These are phyloP conservation scores for Pteropus alecto DNA, from an alignment of 2,113 vertebrate genomes.

Conservation along the genomic window DNA sequence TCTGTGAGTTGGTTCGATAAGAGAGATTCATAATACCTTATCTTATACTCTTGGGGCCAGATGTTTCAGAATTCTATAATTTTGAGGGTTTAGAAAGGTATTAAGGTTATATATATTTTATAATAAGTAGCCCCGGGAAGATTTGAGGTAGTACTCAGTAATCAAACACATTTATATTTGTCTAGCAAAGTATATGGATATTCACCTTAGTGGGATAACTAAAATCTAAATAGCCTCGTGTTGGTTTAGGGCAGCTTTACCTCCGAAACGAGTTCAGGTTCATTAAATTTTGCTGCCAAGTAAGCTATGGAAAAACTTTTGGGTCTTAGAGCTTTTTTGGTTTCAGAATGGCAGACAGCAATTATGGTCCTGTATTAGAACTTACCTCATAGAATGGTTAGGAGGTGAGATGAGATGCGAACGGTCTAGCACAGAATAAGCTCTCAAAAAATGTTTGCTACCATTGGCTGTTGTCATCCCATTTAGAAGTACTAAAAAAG, in stretches of 20 bases:
- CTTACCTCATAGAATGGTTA: constrained; percentile 40
- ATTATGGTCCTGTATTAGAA: constrained; percentile 57
- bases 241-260: constrained; percentile 1
- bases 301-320: constrained; percentile 33
- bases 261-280: constrained; percentile 23
- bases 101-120: not conserved
- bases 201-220: not conserved
- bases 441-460: not conserved
- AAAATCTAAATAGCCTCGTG: not conserved
- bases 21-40: not conserved
- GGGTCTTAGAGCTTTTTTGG: constrained; percentile 44
- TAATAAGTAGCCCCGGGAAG: not conserved
- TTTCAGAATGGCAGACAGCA: constrained; percentile 53
- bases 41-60: not conserved
- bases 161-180: not conserved
- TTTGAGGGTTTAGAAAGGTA: not conserved
- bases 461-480: not conserved
- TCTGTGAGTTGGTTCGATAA: constrained; percentile 6
- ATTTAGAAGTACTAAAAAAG: constrained; percentile 26
- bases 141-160: not conserved
- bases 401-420: constrained; percentile 13
- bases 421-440: not conserved
- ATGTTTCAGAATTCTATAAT: constrained; percentile 24
- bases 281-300: constrained; percentile 40
- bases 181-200: not conserved